These are phyloP conservation scores for Girardia tigrina DNA, from an alignment of 2,888 invertebrate genomes.

Conservation along the genomic window DNA sequence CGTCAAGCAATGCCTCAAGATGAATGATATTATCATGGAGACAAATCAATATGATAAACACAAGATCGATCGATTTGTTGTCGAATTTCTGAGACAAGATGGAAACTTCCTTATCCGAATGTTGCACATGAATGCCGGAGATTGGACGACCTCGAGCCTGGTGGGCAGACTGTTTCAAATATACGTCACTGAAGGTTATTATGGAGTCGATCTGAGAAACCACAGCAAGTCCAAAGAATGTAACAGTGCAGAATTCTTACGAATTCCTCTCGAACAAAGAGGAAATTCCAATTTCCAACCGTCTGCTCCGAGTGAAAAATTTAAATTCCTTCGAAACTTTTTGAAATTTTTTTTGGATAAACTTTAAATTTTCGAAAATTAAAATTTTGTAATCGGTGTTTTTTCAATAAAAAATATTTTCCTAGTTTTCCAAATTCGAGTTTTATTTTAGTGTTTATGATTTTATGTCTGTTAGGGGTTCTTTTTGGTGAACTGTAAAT, in stretches of 20 bases:
- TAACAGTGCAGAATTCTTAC: background rate
- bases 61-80: slow-evolving; percentile 29
- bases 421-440: too few relatives aligned
- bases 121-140: slow-evolving; percentile 36
- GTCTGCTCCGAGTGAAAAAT: too few relatives aligned
- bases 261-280: background rate
- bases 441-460: too few relatives aligned
- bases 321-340: too few relatives aligned
- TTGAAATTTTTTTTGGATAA: too few relatives aligned
- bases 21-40: background rate
- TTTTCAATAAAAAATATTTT: too few relatives aligned
- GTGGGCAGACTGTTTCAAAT: slow-evolving; percentile 24
- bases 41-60: background rate
- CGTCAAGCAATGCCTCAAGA: slow-evolving; percentile 30
- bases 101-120: slow-evolving; percentile 34
- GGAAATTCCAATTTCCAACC: too few relatives aligned
- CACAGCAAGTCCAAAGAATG: background rate
- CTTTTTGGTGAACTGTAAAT: too few relatives aligned
- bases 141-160: slow-evolving; percentile 31
- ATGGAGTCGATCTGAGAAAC: background rate
- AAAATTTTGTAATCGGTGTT: too few relatives aligned
- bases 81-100: slow-evolving; percentile 35
- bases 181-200: slow-evolving; percentile 29
- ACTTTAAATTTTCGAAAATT: too few relatives aligned
- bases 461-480: too few relatives aligned